phyloP scores from a whole-genome alignment of 2,888 invertebrate species.

The Arenicola marina region DNA sequence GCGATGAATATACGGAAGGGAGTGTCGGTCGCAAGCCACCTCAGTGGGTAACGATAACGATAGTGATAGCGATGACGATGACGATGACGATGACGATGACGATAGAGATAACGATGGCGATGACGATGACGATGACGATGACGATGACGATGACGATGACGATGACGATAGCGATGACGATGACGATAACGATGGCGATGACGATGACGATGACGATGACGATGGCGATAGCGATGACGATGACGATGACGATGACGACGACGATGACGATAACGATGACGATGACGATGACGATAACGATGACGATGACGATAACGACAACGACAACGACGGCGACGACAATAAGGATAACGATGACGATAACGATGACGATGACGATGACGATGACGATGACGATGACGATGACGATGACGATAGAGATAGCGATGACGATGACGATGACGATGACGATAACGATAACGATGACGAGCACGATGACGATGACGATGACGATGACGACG shows the following conservation, averaged over 20 bases:
- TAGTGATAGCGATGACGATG: slow-evolving; percentile 4
- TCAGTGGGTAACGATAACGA: slow-evolving; percentile 3
- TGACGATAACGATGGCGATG: slow-evolving; percentile 4
- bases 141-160: slow-evolving; percentile 13
- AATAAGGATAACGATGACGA: background rate
- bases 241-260: slow-evolving; percentile 5
- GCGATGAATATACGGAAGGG: too few species aligned
- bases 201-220: slow-evolving; percentile 5
- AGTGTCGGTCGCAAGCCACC: too few species aligned
- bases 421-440: background rate
- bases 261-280: slow-evolving; percentile 1
- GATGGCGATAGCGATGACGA: slow-evolving; percentile 2
- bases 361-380: background rate
- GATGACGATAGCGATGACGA: slow-evolving; percentile 1
- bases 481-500: slow-evolving; percentile 11
- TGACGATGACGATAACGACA: background rate
- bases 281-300: slow-evolving; percentile 1
- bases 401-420: too few species aligned
- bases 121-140: slow-evolving; percentile 15
- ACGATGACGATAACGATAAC: background rate
- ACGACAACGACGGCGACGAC: background rate
- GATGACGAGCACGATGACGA: slow-evolving; percentile 4
- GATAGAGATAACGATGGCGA: too few species aligned
- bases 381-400: background rate
- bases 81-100: slow-evolving; percentile 14